Conservation (phyloP, 2,888 invertebrate species). For the Leptothorax acervorum region DNA sequence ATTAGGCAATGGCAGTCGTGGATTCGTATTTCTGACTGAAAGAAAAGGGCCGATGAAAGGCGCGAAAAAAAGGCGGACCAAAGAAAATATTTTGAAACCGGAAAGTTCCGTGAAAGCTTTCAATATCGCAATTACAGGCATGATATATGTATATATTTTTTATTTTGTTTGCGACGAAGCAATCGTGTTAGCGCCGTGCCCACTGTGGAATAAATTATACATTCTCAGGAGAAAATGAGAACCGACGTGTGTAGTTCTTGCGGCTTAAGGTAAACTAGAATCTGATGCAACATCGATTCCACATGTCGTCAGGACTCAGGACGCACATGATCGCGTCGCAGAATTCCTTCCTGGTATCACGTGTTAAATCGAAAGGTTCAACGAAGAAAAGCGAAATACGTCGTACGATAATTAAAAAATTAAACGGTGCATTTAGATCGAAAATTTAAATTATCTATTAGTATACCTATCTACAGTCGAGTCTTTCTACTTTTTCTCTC, state of each 20-base stretch:
- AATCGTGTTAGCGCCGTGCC: constrained; percentile 42
- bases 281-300: constrained; percentile 84
- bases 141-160: neutral
- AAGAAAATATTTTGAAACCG: too few relatives aligned
- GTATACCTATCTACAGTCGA: too few relatives aligned
- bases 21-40: too few relatives aligned
- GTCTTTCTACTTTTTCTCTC: too few relatives aligned
- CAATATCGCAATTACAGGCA: too few relatives aligned
- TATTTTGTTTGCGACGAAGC: constrained; percentile 22
- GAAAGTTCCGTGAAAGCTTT: too few relatives aligned
- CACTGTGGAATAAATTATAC: constrained; percentile 76
- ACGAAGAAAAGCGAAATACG: neutral
- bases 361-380: neutral
- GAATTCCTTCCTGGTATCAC: constrained; percentile 27
- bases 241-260: constrained; percentile 69
- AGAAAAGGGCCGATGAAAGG: too few relatives aligned
- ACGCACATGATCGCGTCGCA: constrained; percentile 23
- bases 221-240: constrained; percentile 74
- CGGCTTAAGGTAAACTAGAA: constrained; percentile 82
- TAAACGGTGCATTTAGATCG: neutral
- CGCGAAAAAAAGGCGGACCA: too few relatives aligned
- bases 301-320: constrained; percentile 79
- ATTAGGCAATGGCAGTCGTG: too few relatives aligned
- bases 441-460: too few relatives aligned
- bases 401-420: neutral